Evolutionary conservation across 2,888 invertebrate species (phyloP).

Genomic region (Epinotia demarniana): DNA sequence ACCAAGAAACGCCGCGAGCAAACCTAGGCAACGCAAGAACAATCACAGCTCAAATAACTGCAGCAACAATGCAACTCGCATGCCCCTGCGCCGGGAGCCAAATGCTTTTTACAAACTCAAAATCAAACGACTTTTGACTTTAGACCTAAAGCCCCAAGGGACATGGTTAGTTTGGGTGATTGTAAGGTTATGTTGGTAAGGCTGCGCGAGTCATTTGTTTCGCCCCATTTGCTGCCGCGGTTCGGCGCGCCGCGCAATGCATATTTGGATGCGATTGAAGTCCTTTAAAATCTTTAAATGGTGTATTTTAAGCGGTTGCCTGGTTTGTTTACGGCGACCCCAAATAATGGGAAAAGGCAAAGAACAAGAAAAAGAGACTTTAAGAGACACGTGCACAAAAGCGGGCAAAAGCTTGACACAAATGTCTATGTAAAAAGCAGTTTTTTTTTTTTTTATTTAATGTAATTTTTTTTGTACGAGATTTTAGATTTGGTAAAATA

Average conservation of each 20-base stretch:
- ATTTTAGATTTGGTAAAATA: no score
- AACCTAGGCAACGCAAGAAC: slow-evolving; percentile 33
- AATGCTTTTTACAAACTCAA: background rate
- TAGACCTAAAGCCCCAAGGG: background rate
- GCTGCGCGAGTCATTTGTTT: slow-evolving; percentile 46
- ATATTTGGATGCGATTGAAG: slow-evolving; percentile 22
- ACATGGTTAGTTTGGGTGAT: background rate
- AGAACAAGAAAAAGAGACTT: no score
- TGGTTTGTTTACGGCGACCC: no score
- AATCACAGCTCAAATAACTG: slow-evolving; percentile 41
- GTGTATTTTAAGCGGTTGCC: background rate
- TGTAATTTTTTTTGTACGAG: no score
- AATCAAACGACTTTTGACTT: background rate
- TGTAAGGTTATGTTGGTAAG: slow-evolving; percentile 6
- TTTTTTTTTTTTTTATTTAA: no score
- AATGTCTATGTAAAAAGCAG: no score
- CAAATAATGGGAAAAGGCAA: no score
- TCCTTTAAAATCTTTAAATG: background rate
- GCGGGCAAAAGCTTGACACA: no score
- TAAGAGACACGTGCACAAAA: no score
- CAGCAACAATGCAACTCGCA: slow-evolving; percentile 42
- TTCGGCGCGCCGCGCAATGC: slow-evolving; percentile 25
- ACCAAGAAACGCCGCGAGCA: slow-evolving; percentile 16
- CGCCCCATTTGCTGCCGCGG: slow-evolving; percentile 44
- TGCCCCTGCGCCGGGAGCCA: slow-evolving; percentile 29